Evolutionary conservation across 1,140 invertebrate genomes (phyloP).

Genomic region (Achatina immaculata): DNA sequence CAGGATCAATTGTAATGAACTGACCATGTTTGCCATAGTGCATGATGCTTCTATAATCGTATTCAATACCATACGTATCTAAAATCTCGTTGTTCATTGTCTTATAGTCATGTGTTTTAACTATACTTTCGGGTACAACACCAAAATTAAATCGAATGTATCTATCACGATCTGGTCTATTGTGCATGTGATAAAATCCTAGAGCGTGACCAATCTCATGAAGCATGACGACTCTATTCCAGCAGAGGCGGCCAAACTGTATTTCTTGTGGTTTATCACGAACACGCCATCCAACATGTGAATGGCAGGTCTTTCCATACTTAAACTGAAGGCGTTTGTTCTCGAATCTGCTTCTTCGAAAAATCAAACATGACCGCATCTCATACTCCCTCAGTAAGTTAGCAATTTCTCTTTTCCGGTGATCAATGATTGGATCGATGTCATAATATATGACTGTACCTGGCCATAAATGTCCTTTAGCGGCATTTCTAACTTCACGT

Average conservation of each 20-base stretch:
- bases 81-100: not conserved
- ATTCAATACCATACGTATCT: slow-evolving; percentile 89
- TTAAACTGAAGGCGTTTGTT: not conserved
- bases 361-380: no score
- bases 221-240: slow-evolving; percentile 52
- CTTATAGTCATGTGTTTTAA: no score
- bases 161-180: slow-evolving; percentile 68
- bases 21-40: slow-evolving; percentile 80
- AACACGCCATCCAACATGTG: slow-evolving; percentile 30
- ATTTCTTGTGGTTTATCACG: slow-evolving; percentile 24
- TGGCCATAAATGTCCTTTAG: no score
- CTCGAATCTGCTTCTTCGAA: no score
- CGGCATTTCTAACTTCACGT: no score
- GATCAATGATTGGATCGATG: no score
- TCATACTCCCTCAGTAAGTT: no score
- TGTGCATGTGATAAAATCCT: slow-evolving; percentile 76
- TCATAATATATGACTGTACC: no score
- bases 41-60: slow-evolving; percentile 93
- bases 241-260: not conserved
- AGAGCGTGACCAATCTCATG: slow-evolving; percentile 71
- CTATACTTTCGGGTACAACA: no score
- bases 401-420: no score
- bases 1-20: slow-evolving; percentile 46
- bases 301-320: not conserved
- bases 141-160: slow-evolving; percentile 48